phyloP scores from a whole-genome alignment of 2,113 vertebrate genomes.

The Chloroceryle aenea region DNA sequence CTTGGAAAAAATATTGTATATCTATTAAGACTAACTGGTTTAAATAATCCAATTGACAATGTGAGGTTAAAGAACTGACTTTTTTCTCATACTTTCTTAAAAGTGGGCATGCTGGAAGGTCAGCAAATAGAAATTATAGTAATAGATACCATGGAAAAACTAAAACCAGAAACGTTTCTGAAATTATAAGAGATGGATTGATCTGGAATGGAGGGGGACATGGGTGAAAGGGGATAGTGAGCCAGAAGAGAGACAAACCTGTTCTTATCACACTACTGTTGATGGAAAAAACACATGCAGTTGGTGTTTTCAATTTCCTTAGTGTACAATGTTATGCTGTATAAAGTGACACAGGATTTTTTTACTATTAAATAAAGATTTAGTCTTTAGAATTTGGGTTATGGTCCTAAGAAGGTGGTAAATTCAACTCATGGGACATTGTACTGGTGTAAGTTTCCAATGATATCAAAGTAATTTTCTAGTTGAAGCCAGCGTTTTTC shows the following conservation, averaged over 20 bases:
- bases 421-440: not conserved
- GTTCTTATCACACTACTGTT: constrained; percentile 6
- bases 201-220: not conserved
- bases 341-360: not conserved
- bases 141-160: not conserved
- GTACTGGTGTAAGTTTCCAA: not conserved
- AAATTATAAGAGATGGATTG: not conserved
- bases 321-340: not conserved
- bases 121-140: not conserved
- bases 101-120: not conserved
- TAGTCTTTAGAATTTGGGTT: not conserved
- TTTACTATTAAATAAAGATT: not conserved
- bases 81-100: not conserved
- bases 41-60: not conserved
- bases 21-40: not conserved
- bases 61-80: not conserved
- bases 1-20: not conserved
- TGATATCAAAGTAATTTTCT: not conserved
- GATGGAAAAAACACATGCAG: not conserved
- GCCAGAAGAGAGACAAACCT: not conserved
- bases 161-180: not conserved
- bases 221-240: not conserved
- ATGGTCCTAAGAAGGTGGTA: not conserved
- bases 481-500: not conserved
- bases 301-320: constrained; percentile 4